phyloP scores from a whole-genome alignment of 1,140 invertebrate genomes.

The Brachionus paranguensis region DNA sequence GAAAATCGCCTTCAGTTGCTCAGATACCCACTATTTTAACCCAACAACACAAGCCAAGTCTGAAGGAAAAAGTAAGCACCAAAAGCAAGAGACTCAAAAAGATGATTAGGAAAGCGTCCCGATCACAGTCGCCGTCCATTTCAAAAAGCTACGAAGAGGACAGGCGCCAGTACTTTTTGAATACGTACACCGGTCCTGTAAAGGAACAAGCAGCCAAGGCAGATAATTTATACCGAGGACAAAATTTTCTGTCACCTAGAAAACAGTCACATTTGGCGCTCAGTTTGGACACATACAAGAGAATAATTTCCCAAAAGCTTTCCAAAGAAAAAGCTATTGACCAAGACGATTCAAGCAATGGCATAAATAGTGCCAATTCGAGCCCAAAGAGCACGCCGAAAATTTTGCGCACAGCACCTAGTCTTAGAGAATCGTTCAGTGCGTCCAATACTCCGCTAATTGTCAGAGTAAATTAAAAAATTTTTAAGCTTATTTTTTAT shows the following conservation, averaged over 20 bases:
- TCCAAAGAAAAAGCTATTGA: slow-evolving; percentile 28
- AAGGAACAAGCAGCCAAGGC: background rate
- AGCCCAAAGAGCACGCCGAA: background rate
- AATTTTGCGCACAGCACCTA: background rate
- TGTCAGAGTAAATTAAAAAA: background rate
- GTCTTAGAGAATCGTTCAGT: slow-evolving; percentile 1
- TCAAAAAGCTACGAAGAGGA: slow-evolving; percentile 38
- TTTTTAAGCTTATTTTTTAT: too few relatives aligned
- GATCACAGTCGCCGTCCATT: slow-evolving; percentile 4
- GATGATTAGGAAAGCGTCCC: background rate
- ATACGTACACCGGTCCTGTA: background rate
- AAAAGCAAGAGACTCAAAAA: background rate
- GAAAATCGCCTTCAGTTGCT: background rate
- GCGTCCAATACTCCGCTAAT: background rate
- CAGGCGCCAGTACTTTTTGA: background rate
- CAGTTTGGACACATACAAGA: background rate
- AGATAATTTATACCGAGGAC: background rate
- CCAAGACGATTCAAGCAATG: background rate
- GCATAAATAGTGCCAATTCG: background rate
- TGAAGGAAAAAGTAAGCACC: background rate
- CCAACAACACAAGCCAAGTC: background rate
- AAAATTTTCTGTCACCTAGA: slow-evolving; percentile 15
- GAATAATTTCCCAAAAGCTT: background rate
- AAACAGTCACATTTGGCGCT: background rate
- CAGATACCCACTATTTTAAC: background rate